Conservation (phyloP, 2,888 invertebrate genomes). For the Endomychus coccineus region DNA sequence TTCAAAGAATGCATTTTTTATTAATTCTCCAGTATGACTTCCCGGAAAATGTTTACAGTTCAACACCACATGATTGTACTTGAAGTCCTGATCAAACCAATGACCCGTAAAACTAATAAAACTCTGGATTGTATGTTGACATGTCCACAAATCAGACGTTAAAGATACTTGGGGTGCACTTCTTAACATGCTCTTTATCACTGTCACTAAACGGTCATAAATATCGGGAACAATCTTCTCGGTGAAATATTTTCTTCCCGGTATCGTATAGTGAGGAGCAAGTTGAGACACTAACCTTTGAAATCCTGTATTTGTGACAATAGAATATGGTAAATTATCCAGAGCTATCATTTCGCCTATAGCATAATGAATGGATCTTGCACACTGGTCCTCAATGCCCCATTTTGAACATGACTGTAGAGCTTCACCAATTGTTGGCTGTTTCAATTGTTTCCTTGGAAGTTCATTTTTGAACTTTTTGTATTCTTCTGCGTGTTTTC, state of each 20-base stretch:
- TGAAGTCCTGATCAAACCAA: slow-evolving; percentile 6
- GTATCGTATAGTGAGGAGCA: slow-evolving; percentile 7
- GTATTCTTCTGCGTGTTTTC: too few relatives aligned
- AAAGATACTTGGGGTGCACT: neutral
- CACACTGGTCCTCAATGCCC: slow-evolving; percentile 4
- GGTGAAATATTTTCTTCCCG: too few relatives aligned
- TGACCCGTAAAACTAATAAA: slow-evolving; percentile 8
- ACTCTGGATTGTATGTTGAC: slow-evolving; percentile 7
- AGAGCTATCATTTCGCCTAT: slow-evolving; percentile 8
- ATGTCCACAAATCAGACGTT: slow-evolving; percentile 10
- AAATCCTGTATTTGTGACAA: slow-evolving; percentile 8
- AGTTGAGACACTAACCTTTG: slow-evolving; percentile 5
- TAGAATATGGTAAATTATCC: slow-evolving; percentile 6
- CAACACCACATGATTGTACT: slow-evolving; percentile 5
- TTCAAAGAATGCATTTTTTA: slow-evolving; percentile 5
- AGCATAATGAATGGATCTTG: slow-evolving; percentile 3
- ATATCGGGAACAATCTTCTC: slow-evolving; percentile 8
- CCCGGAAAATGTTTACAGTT: slow-evolving; percentile 9
- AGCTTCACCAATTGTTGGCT: too few relatives aligned
- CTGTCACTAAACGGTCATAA: slow-evolving; percentile 5
- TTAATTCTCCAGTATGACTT: slow-evolving; percentile 4
- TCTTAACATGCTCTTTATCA: slow-evolving; percentile 3
- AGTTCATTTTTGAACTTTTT: too few relatives aligned
- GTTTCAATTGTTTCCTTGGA: too few relatives aligned
- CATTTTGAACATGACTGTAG: too few relatives aligned